phyloP scores from a whole-genome alignment of 92 coral and sea anemone species.

The Anthopleura xanthogrammica region DNA sequence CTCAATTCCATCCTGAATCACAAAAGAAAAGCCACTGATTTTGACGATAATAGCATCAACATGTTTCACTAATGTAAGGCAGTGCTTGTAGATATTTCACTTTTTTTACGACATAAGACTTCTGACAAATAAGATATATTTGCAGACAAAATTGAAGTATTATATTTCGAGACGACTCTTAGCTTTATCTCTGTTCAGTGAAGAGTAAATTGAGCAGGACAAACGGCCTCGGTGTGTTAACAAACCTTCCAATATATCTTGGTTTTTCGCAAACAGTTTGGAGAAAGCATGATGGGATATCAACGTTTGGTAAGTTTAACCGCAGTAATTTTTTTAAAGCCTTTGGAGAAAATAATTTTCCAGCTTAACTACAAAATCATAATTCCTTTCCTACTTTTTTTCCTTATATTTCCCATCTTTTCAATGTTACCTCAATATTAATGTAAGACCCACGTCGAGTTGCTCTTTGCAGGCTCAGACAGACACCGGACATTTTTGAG shows the following conservation, averaged over 20 bases:
- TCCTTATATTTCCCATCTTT: background rate
- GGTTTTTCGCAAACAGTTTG: no score
- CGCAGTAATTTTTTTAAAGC: no score
- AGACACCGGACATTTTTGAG: background rate
- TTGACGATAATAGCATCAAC: constrained; percentile 20
- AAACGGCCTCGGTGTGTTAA: no score
- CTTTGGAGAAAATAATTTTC: no score
- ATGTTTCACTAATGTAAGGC: background rate
- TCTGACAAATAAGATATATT: background rate
- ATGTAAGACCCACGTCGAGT: background rate
- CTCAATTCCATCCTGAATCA: constrained; percentile 7
- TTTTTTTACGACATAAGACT: background rate
- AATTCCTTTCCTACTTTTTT: background rate
- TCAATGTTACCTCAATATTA: background rate
- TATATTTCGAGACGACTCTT: background rate
- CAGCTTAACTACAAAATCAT: no score
- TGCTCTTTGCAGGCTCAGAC: background rate
- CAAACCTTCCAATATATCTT: no score
- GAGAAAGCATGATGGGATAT: no score
- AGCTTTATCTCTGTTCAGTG: background rate
- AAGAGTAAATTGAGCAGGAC: no score
- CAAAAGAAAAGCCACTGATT: background rate
- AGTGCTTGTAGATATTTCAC: background rate
- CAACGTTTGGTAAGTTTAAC: no score
- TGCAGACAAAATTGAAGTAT: background rate